Percentiles rank a stretch among this genome's conserved stretches.
phyloP scores from a whole-genome alignment of 1,140 invertebrate genomes.

The Lycorma delicatula region DNA sequence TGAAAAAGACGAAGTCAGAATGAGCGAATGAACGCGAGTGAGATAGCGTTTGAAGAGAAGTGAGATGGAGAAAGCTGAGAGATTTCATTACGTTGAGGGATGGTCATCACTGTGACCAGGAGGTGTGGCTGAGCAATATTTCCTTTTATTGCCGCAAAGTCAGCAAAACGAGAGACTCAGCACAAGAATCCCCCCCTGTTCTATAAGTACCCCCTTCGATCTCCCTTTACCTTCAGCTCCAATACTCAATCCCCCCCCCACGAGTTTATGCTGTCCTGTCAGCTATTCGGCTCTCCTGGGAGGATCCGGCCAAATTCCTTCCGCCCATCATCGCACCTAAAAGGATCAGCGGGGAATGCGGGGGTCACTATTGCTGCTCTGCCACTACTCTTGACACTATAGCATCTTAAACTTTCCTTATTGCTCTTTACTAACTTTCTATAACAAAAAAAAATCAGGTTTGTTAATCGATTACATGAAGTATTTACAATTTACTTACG shows the following conservation, averaged over 20 bases:
- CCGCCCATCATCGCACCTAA: too few relatives aligned
- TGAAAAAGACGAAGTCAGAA: background rate
- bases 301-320: background rate
- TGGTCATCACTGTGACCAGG: constrained; percentile 1
- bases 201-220: background rate
- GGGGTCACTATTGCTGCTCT: too few relatives aligned
- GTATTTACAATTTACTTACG: too few relatives aligned
- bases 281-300: background rate
- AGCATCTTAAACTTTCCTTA: too few relatives aligned
- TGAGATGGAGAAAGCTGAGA: background rate
- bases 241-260: background rate
- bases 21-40: constrained; percentile 9
- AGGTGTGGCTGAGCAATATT: constrained; percentile 4
- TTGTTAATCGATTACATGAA: too few relatives aligned
- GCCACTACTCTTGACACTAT: too few relatives aligned
- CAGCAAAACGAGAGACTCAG: background rate
- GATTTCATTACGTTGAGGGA: constrained; percentile 6
- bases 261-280: too few relatives aligned
- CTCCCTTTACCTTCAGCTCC: constrained; percentile 5
- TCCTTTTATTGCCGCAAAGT: background rate
- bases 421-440: too few relatives aligned
- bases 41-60: too few relatives aligned
- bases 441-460: too few relatives aligned
- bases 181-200: background rate
- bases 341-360: too few relatives aligned